phyloP scores from a whole-genome alignment of 2,888 invertebrate genomes.

The Teinopalpus imperialis region DNA sequence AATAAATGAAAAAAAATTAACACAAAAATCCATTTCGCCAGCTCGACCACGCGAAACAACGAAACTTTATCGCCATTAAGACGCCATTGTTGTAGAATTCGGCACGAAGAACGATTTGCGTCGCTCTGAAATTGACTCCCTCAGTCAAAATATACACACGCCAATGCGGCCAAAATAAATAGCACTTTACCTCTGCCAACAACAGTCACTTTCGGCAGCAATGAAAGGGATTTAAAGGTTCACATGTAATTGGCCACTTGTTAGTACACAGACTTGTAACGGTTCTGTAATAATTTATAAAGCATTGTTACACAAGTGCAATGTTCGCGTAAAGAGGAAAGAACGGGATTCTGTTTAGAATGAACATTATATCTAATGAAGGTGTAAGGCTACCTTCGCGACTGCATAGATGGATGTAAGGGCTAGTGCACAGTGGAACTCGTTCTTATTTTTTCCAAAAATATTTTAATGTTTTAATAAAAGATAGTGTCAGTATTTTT shows the following conservation, averaged over 20 bases:
- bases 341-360: constrained; percentile 28
- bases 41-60: constrained; percentile 30
- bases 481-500: too few relatives aligned
- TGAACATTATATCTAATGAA: constrained; percentile 28
- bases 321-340: constrained; percentile 30
- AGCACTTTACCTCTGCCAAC: constrained; percentile 16
- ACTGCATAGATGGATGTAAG: constrained; percentile 14
- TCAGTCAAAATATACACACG: constrained; percentile 37
- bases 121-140: constrained; percentile 35
- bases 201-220: not conserved
- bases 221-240: constrained; percentile 17
- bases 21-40: constrained; percentile 32
- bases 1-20: too few relatives aligned
- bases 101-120: constrained; percentile 47
- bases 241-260: constrained; percentile 22
- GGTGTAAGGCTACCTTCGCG: constrained; percentile 22
- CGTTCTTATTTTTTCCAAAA: too few relatives aligned
- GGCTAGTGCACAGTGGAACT: constrained; percentile 11
- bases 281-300: constrained; percentile 34
- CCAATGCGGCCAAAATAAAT: constrained; percentile 26
- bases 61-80: constrained; percentile 35
- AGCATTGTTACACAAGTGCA: constrained; percentile 34
- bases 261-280: constrained; percentile 24
- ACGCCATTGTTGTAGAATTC: constrained; percentile 44
- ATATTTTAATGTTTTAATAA: too few relatives aligned